Evolutionary conservation across 2,797 vertebrate species (phyloP).

Genomic region (Poecilia picta): DNA sequence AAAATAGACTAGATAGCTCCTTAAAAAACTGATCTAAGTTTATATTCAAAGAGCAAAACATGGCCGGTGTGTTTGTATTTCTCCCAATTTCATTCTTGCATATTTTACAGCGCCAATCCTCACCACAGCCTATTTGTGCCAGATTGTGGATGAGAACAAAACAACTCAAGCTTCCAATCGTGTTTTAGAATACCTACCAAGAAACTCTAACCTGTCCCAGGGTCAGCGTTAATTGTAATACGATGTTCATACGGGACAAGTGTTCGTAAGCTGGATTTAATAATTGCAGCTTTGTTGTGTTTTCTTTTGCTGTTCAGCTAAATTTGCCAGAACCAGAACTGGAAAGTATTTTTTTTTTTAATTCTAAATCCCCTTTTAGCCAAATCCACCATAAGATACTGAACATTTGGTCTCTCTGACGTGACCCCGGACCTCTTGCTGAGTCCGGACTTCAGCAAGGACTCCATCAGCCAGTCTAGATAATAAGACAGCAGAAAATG

Average conservation of each 20-base stretch:
- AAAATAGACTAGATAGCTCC: neutral
- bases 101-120: neutral
- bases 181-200: neutral
- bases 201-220: neutral
- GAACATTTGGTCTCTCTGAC: conserved; percentile 4
- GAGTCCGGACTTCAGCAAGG: conserved; percentile 4
- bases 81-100: neutral
- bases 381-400: neutral
- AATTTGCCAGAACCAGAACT: neutral
- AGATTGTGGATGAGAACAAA: neutral
- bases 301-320: neutral
- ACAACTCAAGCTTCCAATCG: neutral
- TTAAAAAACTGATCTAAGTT: neutral
- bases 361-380: neutral
- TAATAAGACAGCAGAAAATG: conserved; percentile 48
- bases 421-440: conserved; percentile 17
- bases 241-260: neutral
- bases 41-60: neutral
- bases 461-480: conserved; percentile 24
- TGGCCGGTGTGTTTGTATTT: neutral
- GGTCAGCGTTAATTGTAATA: neutral
- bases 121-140: neutral
- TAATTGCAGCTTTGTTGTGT: neutral
- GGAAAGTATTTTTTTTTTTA: neutral
- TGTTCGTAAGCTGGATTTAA: neutral